A percentile compares a stretch with the other conserved stretches of the same genome.
These are phyloP conservation scores for Anoncus sp. DNA, from an alignment of 2,888 invertebrate species.

Conservation along the genomic window DNA sequence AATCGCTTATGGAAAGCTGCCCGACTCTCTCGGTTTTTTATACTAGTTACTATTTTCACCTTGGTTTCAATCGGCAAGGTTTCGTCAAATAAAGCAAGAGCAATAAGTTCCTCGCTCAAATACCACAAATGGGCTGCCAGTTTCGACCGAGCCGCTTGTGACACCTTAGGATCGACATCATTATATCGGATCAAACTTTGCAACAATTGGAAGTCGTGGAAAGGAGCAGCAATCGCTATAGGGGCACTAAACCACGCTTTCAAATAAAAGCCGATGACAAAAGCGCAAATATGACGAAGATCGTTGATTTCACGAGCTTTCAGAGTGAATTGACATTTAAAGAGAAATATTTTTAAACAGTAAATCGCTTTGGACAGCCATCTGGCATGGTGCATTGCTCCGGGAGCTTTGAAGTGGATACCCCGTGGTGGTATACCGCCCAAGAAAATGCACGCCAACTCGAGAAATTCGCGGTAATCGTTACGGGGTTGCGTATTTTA, in stretches of 20 bases:
- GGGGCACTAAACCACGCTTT: conserved; percentile 56
- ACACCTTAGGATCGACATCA: conserved; percentile 32
- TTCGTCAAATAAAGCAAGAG: conserved; percentile 56
- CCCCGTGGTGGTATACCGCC: conserved; percentile 54
- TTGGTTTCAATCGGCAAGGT: conserved; percentile 42
- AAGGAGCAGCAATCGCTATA: conserved; percentile 41
- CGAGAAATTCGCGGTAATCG: conserved; percentile 67
- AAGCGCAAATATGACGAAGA: conserved; percentile 53
- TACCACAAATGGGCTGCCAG: conserved; percentile 55
- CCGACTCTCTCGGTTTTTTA: conserved; percentile 34
- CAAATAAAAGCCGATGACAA: conserved; percentile 49
- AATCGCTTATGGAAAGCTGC: conserved; percentile 16
- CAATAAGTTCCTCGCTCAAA: conserved; percentile 42
- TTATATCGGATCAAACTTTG: conserved; percentile 41
- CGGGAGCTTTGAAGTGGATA: conserved; percentile 57
- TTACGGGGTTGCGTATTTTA: conserved; percentile 60
- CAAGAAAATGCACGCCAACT: conserved; percentile 68
- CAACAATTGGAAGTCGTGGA: conserved; percentile 50
- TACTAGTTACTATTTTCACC: conserved; percentile 41
- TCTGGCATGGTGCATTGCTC: conserved; percentile 67
- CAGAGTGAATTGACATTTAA: conserved; percentile 65
- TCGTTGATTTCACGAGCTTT: conserved; percentile 54
- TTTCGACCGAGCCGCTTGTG: conserved; percentile 46
- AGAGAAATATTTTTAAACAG: conserved; percentile 69
- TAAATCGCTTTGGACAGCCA: conserved; percentile 38